Conservation (phyloP, 2,113 vertebrate species). For the Actenoides hombroni region DNA sequence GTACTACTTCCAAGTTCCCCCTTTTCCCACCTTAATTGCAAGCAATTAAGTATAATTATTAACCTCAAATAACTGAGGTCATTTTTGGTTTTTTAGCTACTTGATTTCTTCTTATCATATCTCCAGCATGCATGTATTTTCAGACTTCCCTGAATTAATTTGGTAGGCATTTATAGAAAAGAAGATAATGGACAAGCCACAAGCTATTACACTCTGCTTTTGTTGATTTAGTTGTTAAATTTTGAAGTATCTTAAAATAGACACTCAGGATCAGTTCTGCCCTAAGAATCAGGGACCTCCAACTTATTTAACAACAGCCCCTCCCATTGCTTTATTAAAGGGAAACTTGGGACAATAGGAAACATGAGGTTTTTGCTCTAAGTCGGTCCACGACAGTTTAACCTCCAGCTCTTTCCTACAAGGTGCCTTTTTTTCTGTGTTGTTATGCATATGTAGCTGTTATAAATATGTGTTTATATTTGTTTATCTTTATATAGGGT, state of each 20-base stretch:
- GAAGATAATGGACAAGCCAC: background rate
- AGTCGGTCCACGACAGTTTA: background rate
- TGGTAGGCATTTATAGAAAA: background rate
- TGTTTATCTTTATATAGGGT: background rate
- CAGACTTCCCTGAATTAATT: background rate
- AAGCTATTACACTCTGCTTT: background rate
- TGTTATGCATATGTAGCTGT: background rate
- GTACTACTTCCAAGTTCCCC: background rate
- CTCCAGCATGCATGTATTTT: background rate
- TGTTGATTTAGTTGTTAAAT: background rate
- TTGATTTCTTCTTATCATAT: background rate
- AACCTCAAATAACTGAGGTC: background rate
- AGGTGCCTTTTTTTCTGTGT: fast-evolving
- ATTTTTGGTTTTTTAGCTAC: fast-evolving
- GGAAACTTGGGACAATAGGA: background rate
- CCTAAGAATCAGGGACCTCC: background rate
- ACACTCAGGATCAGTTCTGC: background rate
- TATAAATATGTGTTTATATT: background rate
- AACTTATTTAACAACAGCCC: background rate
- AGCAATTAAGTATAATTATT: background rate
- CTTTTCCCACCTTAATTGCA: background rate
- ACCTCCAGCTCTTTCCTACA: background rate
- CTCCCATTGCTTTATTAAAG: background rate
- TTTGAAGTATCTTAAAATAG: background rate
- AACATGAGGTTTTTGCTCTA: background rate